A percentile compares a stretch with the other conserved stretches of the same genome.
Conservation (phyloP, 1,140 invertebrate species). For the Frieseomelitta varia region DNA sequence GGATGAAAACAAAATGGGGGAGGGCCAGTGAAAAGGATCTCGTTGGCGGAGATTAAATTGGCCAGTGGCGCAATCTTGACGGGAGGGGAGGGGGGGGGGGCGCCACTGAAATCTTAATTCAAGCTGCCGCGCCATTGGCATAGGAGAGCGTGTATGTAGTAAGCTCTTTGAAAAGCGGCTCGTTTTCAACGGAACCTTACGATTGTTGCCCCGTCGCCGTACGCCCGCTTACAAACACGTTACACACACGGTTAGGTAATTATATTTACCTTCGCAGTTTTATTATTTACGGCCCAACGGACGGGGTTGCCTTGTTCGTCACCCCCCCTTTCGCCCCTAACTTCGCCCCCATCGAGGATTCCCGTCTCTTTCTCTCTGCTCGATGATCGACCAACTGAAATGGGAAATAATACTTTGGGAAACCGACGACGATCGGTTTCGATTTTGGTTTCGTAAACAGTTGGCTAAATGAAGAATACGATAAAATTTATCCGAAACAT, state of each 20-base stretch:
- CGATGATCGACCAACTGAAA: slow-evolving; percentile 3
- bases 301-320: not conserved
- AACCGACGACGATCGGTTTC: no score
- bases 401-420: no score
- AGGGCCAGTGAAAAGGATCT: slow-evolving; percentile 48
- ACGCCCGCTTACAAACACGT: slow-evolving; percentile 67
- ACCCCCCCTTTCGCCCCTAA: not conserved
- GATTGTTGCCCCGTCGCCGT: slow-evolving; percentile 67
- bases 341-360: no score
- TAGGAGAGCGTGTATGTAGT: slow-evolving; percentile 4
- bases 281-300: slow-evolving; percentile 72
- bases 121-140: slow-evolving; percentile 28
- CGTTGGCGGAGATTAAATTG: slow-evolving; percentile 63
- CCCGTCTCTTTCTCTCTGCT: not conserved
- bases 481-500: no score
- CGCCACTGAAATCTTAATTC: slow-evolving; percentile 68
- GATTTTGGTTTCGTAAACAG: no score
- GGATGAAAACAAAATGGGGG: slow-evolving; percentile 41
- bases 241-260: slow-evolving; percentile 72
- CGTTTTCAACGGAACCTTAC: slow-evolving; percentile 68
- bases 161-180: slow-evolving; percentile 62
- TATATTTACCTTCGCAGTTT: slow-evolving; percentile 76
- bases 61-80: slow-evolving; percentile 61
- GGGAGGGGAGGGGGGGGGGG: no score
- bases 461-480: no score